Percentiles rank a stretch among this genome's conserved stretches.
Evolutionary conservation across 2,113 vertebrate species (phyloP).

Genomic region (Campylomormyrus tamandua): DNA sequence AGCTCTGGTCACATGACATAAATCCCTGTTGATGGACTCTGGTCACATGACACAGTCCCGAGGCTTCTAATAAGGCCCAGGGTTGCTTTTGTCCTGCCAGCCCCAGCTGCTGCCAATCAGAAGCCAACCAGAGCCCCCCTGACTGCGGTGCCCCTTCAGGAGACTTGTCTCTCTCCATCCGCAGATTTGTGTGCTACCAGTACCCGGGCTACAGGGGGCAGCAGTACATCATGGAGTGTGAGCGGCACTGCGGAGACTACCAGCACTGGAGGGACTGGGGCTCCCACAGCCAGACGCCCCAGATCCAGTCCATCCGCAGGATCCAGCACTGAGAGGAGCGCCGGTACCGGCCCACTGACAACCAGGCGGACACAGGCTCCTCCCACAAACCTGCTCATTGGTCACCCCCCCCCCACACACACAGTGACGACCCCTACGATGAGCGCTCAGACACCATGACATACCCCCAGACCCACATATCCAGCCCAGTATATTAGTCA

Average conservation of each 20-base stretch:
- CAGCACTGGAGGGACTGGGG: slow-evolving; percentile 72
- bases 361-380: background rate
- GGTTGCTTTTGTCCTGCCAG: background rate
- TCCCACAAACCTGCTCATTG: background rate
- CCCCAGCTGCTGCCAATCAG: background rate
- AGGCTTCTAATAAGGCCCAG: background rate
- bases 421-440: background rate
- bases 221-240: slow-evolving; percentile 75
- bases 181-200: slow-evolving; percentile 71
- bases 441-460: background rate
- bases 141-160: background rate
- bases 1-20: background rate
- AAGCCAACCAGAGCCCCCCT: background rate
- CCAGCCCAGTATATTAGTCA: background rate
- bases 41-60: background rate
- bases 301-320: slow-evolving; percentile 71
- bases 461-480: background rate
- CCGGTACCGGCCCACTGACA: slow-evolving; percentile 5
- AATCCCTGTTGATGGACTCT: background rate
- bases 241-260: slow-evolving; percentile 68
- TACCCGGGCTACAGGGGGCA: slow-evolving; percentile 67
- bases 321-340: slow-evolving; percentile 61
- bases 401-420: background rate
- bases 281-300: slow-evolving; percentile 69
- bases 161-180: background rate